Evolutionary conservation across 1,140 invertebrate genomes (phyloP).

Genomic region (Epicauta chinensis): DNA sequence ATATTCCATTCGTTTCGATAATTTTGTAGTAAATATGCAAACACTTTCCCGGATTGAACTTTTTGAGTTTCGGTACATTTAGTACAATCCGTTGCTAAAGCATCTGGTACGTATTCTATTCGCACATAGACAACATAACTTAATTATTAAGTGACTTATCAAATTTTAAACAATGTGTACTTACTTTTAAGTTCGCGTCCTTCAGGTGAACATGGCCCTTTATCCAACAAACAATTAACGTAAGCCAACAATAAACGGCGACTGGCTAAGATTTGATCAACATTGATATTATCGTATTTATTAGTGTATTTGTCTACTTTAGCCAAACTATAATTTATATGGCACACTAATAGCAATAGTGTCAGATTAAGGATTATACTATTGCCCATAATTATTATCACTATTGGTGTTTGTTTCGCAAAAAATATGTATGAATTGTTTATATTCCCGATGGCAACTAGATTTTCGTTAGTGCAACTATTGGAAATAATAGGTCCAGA

Average conservation of each 20-base stretch:
- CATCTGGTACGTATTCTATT: constrained; percentile 42
- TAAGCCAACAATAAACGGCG: constrained; percentile 48
- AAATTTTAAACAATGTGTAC: constrained; percentile 20
- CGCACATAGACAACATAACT: constrained; percentile 7
- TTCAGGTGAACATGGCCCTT: constrained; percentile 48
- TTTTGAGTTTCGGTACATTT: constrained; percentile 43
- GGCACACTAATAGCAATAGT: too few species aligned
- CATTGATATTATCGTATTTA: constrained; percentile 50
- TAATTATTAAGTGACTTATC: neutral
- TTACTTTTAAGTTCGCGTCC: constrained; percentile 49
- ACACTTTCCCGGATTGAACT: constrained; percentile 35
- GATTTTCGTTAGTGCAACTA: too few species aligned
- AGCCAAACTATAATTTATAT: neutral
- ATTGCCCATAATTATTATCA: too few species aligned
- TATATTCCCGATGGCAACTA: too few species aligned
- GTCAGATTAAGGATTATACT: too few species aligned
- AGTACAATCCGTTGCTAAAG: constrained; percentile 38
- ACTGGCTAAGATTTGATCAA: constrained; percentile 48
- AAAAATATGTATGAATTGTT: too few species aligned
- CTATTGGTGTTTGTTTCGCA: too few species aligned
- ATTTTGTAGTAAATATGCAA: constrained; percentile 36
- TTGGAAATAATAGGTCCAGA: too few species aligned
- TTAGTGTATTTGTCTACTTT: constrained; percentile 42
- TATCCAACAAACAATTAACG: constrained; percentile 49
- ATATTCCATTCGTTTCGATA: constrained; percentile 37